Evolutionary conservation across 2,797 vertebrate genomes (phyloP).

Genomic region (Euphonia xanthogaster): DNA sequence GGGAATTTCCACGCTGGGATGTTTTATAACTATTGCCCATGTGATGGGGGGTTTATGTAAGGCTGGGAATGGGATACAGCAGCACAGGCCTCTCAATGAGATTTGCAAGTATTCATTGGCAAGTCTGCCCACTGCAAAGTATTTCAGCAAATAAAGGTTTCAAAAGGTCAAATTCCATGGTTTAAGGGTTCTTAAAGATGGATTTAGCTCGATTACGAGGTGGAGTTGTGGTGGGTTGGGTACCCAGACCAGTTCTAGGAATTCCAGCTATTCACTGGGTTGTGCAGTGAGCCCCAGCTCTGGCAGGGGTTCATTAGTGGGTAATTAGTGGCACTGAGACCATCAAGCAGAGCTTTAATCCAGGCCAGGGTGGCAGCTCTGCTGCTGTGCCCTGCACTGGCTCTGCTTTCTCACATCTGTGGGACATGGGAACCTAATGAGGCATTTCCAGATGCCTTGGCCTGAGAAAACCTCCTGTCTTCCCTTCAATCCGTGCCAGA

Average conservation of each 20-base stretch:
- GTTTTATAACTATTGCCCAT: not conserved
- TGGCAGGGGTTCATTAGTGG: not conserved
- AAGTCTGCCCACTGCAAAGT: not conserved
- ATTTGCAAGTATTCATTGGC: not conserved
- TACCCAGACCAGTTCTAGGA: not conserved
- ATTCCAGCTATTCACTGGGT: conserved; percentile 7
- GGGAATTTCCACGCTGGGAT: not conserved
- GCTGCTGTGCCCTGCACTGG: not conserved
- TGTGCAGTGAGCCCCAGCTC: not conserved
- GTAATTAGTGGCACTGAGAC: not conserved
- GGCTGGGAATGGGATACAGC: not conserved
- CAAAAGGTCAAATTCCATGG: not conserved
- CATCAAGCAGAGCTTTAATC: not conserved
- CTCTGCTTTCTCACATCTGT: not conserved
- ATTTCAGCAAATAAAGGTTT: conserved; percentile 34
- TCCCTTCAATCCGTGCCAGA: not conserved
- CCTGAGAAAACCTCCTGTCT: not conserved
- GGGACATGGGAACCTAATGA: not conserved
- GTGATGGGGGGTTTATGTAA: conserved; percentile 3
- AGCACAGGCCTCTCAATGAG: not conserved
- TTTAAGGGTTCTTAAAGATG: not conserved
- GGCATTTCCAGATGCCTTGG: not conserved
- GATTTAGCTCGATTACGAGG: not conserved
- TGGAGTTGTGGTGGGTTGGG: not conserved
- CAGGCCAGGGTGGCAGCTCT: not conserved